Percentiles rank a stretch among this genome's conserved stretches.
These are phyloP conservation scores for Asbolus verrucosus DNA, from an alignment of 1,140 invertebrate genomes.

Conservation along the genomic window DNA sequence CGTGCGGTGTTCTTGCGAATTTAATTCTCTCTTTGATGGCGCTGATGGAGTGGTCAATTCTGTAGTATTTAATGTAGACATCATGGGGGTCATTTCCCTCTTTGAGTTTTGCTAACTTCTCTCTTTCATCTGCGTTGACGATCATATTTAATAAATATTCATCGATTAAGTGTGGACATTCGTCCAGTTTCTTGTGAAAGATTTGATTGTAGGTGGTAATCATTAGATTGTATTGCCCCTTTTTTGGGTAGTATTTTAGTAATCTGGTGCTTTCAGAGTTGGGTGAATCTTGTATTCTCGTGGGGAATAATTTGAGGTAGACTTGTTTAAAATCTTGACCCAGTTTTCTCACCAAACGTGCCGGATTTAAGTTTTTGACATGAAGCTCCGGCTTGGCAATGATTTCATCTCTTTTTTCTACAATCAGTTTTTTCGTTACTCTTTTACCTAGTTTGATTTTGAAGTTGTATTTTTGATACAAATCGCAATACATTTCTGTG, in stretches of 20 bases:
- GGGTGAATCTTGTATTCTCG: neutral
- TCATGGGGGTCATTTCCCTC: neutral
- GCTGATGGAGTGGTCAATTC: neutral
- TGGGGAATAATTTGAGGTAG: neutral
- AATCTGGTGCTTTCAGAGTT: neutral
- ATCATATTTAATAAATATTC: neutral
- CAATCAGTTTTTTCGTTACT: neutral
- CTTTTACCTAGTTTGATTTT: neutral
- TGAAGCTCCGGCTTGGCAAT: neutral
- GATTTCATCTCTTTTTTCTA: neutral
- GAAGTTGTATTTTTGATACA: neutral
- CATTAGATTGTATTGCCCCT: neutral
- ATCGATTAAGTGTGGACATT: neutral
- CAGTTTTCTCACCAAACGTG: neutral
- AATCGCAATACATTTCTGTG: neutral
- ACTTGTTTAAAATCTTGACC: neutral
- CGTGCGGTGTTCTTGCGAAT: neutral
- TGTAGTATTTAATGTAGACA: neutral
- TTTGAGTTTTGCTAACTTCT: neutral
- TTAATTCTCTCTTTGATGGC: neutral
- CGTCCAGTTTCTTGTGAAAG: neutral
- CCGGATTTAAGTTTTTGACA: neutral
- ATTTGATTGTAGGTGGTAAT: neutral
- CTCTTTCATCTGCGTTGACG: neutral
- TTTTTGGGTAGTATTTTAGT: neutral